phyloP scores from a whole-genome alignment of 92 coral and sea anemone species.

The Porites evermanni region DNA sequence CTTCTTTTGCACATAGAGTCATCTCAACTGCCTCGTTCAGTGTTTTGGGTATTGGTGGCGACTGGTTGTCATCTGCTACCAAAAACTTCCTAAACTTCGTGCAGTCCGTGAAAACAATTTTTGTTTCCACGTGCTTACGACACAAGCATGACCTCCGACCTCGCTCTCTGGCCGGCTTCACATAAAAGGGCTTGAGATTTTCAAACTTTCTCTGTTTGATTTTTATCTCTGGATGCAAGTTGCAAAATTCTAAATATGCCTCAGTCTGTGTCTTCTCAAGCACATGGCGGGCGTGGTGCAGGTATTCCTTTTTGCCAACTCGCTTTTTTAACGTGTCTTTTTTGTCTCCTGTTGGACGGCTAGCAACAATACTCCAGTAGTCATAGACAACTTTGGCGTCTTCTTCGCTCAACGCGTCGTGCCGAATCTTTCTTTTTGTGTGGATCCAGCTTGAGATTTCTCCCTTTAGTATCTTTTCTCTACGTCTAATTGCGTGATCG shows the following conservation, averaged over 20 bases:
- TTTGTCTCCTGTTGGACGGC: conserved; percentile 33
- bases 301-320: conserved; percentile 21
- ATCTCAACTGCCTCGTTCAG: conserved; percentile 33
- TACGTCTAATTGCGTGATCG: conserved; percentile 7
- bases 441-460: conserved; percentile 24
- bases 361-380: conserved; percentile 33
- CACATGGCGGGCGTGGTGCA: conserved; percentile 21
- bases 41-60: background rate
- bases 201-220: conserved; percentile 36
- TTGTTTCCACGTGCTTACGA: conserved; percentile 12
- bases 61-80: background rate
- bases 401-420: conserved; percentile 31
- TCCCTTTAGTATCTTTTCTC: conserved; percentile 19
- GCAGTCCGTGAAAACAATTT: conserved; percentile 24
- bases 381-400: conserved; percentile 8
- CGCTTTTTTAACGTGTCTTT: background rate
- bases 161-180: conserved; percentile 25
- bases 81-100: conserved; percentile 5
- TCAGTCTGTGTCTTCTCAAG: conserved; percentile 28
- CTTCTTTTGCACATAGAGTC: conserved; percentile 40
- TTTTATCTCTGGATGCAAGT: conserved; percentile 24
- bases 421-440: conserved; percentile 13
- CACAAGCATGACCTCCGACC: conserved; percentile 34
- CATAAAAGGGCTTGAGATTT: conserved; percentile 27
- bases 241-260: conserved; percentile 26